phyloP scores from a whole-genome alignment of 2,888 invertebrate species.

The Agrochola macilenta region DNA sequence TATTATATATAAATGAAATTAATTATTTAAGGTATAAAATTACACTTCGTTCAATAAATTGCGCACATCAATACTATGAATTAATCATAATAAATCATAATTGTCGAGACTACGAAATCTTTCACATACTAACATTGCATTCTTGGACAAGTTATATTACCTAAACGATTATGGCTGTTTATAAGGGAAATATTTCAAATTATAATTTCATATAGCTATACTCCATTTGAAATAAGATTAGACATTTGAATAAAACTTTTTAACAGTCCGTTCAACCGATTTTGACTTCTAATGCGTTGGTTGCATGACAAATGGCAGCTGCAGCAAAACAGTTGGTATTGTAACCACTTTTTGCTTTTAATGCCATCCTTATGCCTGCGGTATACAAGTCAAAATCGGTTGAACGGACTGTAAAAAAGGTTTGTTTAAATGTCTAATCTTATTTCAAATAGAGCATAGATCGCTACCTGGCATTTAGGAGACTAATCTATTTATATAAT shows the following conservation, averaged over 20 bases:
- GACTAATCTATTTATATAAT: slow-evolving; percentile 46
- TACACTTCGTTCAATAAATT: slow-evolving; percentile 5
- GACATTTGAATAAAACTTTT: too few species aligned
- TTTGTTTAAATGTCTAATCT: too few species aligned
- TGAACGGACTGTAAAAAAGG: too few species aligned
- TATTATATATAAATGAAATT: background rate
- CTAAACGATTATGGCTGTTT: slow-evolving; percentile 7
- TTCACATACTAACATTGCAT: slow-evolving; percentile 17
- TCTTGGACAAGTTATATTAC: slow-evolving; percentile 2
- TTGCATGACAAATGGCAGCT: too few species aligned
- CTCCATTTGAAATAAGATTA: too few species aligned
- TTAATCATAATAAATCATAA: background rate
- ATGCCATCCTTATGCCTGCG: too few species aligned
- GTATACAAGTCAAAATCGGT: too few species aligned
- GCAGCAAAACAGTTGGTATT: too few species aligned
- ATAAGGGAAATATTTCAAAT: slow-evolving; percentile 23
- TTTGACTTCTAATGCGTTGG: too few species aligned
- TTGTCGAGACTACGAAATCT: slow-evolving; percentile 16
- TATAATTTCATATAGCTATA: slow-evolving; percentile 9
- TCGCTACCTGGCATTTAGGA: slow-evolving; percentile 16
- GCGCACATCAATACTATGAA: background rate
- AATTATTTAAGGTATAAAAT: slow-evolving; percentile 2
- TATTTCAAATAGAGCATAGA: too few species aligned
- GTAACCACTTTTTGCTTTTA: too few species aligned
- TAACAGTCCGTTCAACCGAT: too few species aligned